Evolutionary conservation across 1,140 invertebrate genomes (phyloP).

Genomic region (Rhagoletis pomonella): DNA sequence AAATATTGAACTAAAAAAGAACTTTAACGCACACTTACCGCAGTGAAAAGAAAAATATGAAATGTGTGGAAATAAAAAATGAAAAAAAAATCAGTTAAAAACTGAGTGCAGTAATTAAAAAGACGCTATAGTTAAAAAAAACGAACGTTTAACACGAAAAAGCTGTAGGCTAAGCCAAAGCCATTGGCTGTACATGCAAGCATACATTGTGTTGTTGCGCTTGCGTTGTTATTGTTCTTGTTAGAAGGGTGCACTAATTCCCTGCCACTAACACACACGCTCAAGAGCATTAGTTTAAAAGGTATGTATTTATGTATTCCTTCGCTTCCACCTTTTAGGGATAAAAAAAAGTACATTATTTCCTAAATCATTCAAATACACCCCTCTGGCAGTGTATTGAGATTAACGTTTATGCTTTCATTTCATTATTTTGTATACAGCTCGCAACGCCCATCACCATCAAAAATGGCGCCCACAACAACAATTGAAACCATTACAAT

Average conservation of each 20-base stretch:
- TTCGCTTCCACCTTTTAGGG: neutral
- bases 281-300: neutral
- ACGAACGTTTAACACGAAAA: neutral
- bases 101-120: neutral
- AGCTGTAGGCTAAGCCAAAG: neutral
- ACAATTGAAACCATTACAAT: conserved; percentile 95
- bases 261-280: neutral
- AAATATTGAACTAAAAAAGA: neutral
- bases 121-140: neutral
- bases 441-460: conserved; percentile 67
- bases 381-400: neutral
- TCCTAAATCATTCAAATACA: neutral
- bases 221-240: conserved; percentile 24
- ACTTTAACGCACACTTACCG: neutral
- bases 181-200: neutral
- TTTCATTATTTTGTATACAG: conserved; percentile 56
- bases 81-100: neutral
- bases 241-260: neutral
- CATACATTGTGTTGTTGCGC: neutral
- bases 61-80: neutral
- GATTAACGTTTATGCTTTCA: neutral
- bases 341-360: too few species aligned
- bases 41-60: neutral
- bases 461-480: conserved; percentile 86
- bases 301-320: conserved; percentile 9